These are phyloP conservation scores for Crematogaster levior DNA, from an alignment of 2,888 invertebrate genomes.

Conservation along the genomic window DNA sequence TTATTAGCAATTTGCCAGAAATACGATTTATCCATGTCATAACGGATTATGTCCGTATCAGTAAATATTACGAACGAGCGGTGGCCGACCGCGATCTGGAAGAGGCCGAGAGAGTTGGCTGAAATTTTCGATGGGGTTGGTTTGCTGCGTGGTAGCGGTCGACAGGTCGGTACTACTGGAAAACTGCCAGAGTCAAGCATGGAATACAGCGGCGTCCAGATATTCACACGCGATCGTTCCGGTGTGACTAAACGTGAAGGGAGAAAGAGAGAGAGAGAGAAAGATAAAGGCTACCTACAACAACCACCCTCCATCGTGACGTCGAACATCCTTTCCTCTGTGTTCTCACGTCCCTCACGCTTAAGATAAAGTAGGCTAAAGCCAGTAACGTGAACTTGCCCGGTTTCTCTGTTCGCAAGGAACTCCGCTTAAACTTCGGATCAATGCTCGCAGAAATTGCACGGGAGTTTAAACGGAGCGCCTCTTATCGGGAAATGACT, in stretches of 20 bases:
- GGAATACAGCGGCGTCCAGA: conserved; percentile 66
- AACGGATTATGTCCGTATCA: conserved; percentile 47
- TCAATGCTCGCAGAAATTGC: conserved; percentile 73
- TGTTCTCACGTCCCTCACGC: conserved; percentile 28
- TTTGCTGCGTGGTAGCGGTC: conserved; percentile 35
- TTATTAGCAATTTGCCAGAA: conserved; percentile 30
- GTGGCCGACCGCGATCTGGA: conserved; percentile 65
- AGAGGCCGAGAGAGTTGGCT: conserved; percentile 65
- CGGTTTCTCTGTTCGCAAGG: conserved; percentile 65
- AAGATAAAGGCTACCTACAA: conserved; percentile 1
- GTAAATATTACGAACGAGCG: conserved; percentile 55
- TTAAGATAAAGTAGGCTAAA: conserved; percentile 60
- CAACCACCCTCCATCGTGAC: not conserved
- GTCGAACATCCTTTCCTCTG: conserved; percentile 26
- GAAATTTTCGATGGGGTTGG: conserved; percentile 65
- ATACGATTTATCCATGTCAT: conserved; percentile 46
- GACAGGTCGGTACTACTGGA: conserved; percentile 60
- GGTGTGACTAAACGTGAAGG: conserved; percentile 30
- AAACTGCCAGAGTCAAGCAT: conserved; percentile 70
- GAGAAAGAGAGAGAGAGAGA: not conserved
- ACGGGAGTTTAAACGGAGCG: conserved; percentile 67
- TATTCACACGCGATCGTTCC: conserved; percentile 75
- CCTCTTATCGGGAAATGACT: conserved; percentile 71
- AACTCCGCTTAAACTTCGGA: conserved; percentile 72
- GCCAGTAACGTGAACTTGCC: conserved; percentile 66